Conservation (phyloP, 2,797 vertebrate species). For the Miichthys miiuy region DNA sequence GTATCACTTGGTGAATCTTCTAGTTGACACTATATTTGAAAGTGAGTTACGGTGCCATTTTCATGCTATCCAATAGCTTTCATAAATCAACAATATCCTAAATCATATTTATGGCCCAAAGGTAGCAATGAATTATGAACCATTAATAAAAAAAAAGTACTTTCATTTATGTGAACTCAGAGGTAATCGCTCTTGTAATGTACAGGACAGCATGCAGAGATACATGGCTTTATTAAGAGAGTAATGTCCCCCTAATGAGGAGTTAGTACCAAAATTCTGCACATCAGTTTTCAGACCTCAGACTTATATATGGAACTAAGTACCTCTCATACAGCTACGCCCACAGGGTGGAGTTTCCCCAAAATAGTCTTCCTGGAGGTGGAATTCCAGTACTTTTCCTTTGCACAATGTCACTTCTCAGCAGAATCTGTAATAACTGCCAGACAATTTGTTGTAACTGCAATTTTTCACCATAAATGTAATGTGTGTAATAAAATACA, state of each 20-base stretch:
- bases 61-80: constrained; percentile 41
- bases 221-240: constrained; percentile 60
- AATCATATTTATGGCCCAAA: constrained; percentile 27
- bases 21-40: constrained; percentile 41
- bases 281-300: constrained; percentile 35
- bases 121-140: constrained; percentile 29
- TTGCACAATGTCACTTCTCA: constrained; percentile 25
- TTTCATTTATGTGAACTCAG: constrained; percentile 39
- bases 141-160: constrained; percentile 13
- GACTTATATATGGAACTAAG: constrained; percentile 8
- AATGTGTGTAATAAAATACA: neutral
- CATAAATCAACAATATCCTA: constrained; percentile 37
- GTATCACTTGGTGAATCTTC: constrained; percentile 54
- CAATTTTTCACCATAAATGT: neutral
- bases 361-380: constrained; percentile 51
- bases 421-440: neutral
- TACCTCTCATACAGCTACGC: constrained; percentile 24
- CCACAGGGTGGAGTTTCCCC: constrained; percentile 55
- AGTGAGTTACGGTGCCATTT: constrained; percentile 52
- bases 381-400: constrained; percentile 65
- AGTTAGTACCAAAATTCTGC: constrained; percentile 29
- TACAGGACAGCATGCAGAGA: constrained; percentile 33
- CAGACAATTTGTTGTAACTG: constrained; percentile 3
- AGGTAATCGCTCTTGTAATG: constrained; percentile 33
- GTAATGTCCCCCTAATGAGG: constrained; percentile 43